Evolutionary conservation across 2,113 vertebrate species (phyloP).

Genomic region (Strix aluco): DNA sequence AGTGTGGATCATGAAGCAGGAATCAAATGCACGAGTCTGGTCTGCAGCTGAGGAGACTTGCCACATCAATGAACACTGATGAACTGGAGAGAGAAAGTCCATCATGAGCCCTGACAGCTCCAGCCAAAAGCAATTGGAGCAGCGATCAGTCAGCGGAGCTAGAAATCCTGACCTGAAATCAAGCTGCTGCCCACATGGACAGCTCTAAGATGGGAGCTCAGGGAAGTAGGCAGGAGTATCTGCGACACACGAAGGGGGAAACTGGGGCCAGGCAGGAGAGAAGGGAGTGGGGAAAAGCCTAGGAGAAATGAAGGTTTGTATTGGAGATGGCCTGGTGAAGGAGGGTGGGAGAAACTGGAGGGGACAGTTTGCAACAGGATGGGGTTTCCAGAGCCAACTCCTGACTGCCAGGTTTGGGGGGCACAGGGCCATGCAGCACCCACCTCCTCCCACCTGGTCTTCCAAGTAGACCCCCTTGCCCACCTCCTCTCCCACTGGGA

Average conservation of each 20-base stretch:
- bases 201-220: neutral
- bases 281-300: neutral
- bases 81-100: neutral
- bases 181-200: neutral
- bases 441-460: neutral
- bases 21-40: neutral
- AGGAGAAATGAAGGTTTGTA: neutral
- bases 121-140: neutral
- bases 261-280: neutral
- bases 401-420: accelerated
- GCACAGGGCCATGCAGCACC: accelerated
- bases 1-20: neutral
- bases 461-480: neutral
- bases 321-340: neutral
- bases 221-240: neutral
- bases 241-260: neutral
- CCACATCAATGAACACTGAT: neutral
- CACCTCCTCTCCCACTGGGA: neutral
- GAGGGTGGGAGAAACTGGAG: neutral
- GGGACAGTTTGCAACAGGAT: no score
- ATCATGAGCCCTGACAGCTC: neutral
- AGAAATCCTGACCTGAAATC: neutral
- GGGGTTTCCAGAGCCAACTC: neutral
- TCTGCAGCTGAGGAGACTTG: neutral
- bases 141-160: neutral